A percentile compares a stretch with the other conserved stretches of the same genome.
These are phyloP conservation scores for Neoitamus cyanurus DNA, from an alignment of 2,888 invertebrate genomes.

Conservation along the genomic window DNA sequence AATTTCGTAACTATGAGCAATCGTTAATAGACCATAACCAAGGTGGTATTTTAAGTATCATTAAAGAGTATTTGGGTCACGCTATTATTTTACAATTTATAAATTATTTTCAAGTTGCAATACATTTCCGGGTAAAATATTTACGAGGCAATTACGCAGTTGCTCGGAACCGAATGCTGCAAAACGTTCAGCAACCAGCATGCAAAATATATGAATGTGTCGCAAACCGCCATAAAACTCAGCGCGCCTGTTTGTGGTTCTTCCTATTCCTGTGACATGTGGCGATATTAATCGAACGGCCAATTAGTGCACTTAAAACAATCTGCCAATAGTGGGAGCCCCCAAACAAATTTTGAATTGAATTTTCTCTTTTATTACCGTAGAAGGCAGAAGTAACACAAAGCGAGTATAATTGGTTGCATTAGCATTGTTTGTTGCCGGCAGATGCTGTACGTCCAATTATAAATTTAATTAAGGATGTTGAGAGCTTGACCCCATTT, in stretches of 20 bases:
- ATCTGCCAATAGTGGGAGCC: background rate
- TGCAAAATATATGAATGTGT: background rate
- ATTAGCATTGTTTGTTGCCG: background rate
- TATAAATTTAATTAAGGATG: background rate
- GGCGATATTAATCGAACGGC: background rate
- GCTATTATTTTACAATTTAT: no score
- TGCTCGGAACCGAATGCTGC: background rate
- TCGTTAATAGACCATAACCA: no score
- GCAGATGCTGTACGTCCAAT: background rate
- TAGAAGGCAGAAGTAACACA: background rate
- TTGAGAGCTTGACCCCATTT: background rate
- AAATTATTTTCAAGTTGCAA: no score
- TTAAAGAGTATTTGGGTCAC: no score
- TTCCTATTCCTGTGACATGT: background rate
- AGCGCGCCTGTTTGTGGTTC: background rate
- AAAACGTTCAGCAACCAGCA: background rate
- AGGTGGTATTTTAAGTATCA: no score
- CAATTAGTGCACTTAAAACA: background rate
- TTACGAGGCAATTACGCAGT: background rate
- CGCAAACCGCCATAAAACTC: background rate
- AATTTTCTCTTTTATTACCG: background rate
- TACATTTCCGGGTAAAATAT: background rate
- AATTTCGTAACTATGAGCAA: no score
- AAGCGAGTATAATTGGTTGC: background rate
- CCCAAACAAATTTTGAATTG: background rate